Base-by-base conservation (phyloP, 1,140 invertebrate genomes). In the Cherax destructor region DNA sequence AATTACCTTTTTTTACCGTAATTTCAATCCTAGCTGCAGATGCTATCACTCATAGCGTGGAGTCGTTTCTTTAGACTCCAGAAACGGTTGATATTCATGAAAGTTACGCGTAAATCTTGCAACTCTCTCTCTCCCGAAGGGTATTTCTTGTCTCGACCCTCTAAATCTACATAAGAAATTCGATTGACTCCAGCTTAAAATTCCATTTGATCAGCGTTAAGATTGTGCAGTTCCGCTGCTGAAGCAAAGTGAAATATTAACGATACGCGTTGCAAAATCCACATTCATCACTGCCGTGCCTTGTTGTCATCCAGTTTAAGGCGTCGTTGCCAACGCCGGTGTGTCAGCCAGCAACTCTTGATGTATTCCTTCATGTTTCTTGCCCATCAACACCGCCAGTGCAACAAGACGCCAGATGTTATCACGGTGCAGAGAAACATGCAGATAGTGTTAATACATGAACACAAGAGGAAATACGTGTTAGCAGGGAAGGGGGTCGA, bases 181-280 rank as follows among this genome's bases (percentile, higher is more conserved):
- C 41, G 59, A 83, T 83, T 83, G 81, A 83, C 81, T 83, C 24
- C 49, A 65, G 59, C 69, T 83, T 69, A 69, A 83, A 65, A 69
- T 83, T 83, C 81, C 59, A 83, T 83, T 83, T 49, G 81, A 56
- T 41, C 81, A 41, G 69, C 59, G 81, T 65, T 47, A n/a, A 65
- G 81, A 83, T 65, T 83, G 81, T 10, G n/a, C n/a, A 30, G 7
- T 30, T 30, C 6, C 69, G 6, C 24, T n/a, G n/a, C 24, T 30
- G 69, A 30, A 74, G 69, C 24, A 30, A 24, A 30, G 24, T 74
- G 69, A 74, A 74, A 74, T 30, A 74, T 5, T 74, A 30, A 30
- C 69, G 69, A 5, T 10, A 74, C 69, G 1, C n/a, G 9, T n/a
- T 74, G 69, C n/a, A 74, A 74, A 30, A 21, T 74, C 30, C 69